These are phyloP conservation scores for Mirza zaza DNA, from an alignment of 2,113 vertebrate species.

Conservation along the genomic window DNA sequence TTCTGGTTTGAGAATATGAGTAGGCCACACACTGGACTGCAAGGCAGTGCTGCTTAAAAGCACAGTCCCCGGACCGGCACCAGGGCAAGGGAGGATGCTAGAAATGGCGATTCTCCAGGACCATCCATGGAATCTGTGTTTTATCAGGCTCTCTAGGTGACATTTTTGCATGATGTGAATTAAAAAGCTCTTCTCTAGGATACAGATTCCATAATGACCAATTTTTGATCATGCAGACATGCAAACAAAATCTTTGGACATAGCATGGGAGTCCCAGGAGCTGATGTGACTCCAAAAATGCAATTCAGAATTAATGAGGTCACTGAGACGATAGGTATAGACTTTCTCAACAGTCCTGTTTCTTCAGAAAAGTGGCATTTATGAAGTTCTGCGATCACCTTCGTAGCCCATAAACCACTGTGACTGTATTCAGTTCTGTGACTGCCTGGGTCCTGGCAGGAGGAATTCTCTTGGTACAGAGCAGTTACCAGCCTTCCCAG, in stretches of 20 bases:
- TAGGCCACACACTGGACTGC: accelerated
- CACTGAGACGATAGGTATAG: neutral
- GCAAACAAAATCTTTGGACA: neutral
- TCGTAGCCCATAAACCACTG: neutral
- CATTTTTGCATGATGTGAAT: neutral
- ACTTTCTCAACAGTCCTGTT: neutral
- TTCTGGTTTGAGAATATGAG: neutral
- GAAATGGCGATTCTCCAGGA: neutral
- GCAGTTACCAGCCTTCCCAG: neutral
- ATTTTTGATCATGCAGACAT: neutral
- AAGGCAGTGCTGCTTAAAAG: neutral
- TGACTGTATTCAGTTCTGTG: neutral
- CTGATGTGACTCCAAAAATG: neutral
- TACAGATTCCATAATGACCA: neutral
- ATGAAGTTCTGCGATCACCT: neutral
- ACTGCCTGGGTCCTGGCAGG: neutral
- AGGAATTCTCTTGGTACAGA: neutral
- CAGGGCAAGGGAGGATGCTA: neutral
- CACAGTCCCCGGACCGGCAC: neutral
- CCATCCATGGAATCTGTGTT: neutral
- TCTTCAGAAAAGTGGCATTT: neutral
- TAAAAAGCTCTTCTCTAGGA: neutral
- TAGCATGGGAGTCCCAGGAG: neutral
- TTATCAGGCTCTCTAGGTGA: neutral
- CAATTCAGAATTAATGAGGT: neutral